Base-by-base conservation (phyloP, 2,888 invertebrate species). In the Phlogophora meticulosa region DNA sequence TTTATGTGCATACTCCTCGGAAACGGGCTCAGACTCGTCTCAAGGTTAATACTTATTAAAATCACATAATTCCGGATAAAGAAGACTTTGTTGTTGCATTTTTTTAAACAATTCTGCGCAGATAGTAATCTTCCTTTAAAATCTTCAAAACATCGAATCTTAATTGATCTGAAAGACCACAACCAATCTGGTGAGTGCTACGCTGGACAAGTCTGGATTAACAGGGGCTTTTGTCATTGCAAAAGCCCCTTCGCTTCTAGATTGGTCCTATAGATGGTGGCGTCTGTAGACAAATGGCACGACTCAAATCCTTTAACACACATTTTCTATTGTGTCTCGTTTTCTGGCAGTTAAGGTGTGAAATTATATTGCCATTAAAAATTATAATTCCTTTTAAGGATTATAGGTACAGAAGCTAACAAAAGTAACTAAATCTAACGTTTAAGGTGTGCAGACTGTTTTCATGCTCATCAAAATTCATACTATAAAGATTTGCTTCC, bases 1-100 rank as follows among this genome's bases (percentile, higher is more conserved):
- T 92, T 91, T 90, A 92, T 92, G 87, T 83, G 82, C 83, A 77
- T 86, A 82, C 86, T 90, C 87, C 84, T 83, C 76, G 83, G 85
- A 90, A 87, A 80, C 73, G 82, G 72, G 82, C 84, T 85, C 81
- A 81, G 81, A 81, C 75, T n/a, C 79, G 88, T 89, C 88, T 89
- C 90, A 91, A 93, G 92, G 91, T 82, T 82, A 79, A 58, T 62
- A 80, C 73, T 83, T 80, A 78, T 77, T 83, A 67, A 83, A 83
- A 79, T 61, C 67, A 64, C 72, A 71, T 75, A 61, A 76, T 70
- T 69, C 56, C 64, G 63, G 60, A 52, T 59, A 38, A 63, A 49
- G 24, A 52, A 58, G 38, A 52, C 52, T 63, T 63, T 69, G 53
- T 58, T 53, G 52, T 57, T n/a, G 36, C 57, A 73, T 61, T 66